Evolutionary conservation across 2,113 vertebrate species (phyloP), one percentile per base, ranked within the genome.

Genomic region (Anoura caudifer): DNA sequence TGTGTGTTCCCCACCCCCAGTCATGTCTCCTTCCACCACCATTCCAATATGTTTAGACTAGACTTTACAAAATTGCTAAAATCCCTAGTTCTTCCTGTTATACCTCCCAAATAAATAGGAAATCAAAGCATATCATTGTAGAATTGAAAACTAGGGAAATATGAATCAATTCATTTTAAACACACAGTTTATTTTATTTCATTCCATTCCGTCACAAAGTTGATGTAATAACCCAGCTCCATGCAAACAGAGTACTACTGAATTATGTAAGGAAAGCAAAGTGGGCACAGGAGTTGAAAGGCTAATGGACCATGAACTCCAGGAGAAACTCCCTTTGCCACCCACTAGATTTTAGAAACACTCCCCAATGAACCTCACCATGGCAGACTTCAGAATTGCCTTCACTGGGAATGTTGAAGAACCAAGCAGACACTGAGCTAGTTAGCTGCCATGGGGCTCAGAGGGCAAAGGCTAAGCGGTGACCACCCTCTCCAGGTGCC

Each of bases 121-220:
- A 95, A 93, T 82, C 47, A 70, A 88, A 92, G 70, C 16, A 1
- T 43, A 77, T 95, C 61, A 65, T 17, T 65, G 16, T 69, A 43
- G 82, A 96, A 63, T 26, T 96, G 72, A 91, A 97, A 95, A 85
- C 26, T n/a, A 38, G 36, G 28, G n/a, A 83, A 87, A 89, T 52
- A 38, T 85, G 11, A 95, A 72, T 95, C 61, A 93, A 81, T 47
- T 19, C 28, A 91, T 88, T 67, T 56, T 63, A 43, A 89, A 43
- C 36, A 79, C 20, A 88, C 45, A 93, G 47, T 33, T 20, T 63
- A 84, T 45, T 77, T 95, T 65, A 90, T 84, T 91, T 90, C 63
- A 80, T 87, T 87, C 63, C 4, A 70, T 47, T 95, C 47, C 43
- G 70, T 92, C 50, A 94, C 77, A 82, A 69, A 94, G 82, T 91